Percentiles rank a stretch among this genome's conserved stretches.
These are phyloP conservation scores for Macaca nemestrina DNA, from an alignment of 2,113 vertebrate genomes.

Conservation along the genomic window DNA sequence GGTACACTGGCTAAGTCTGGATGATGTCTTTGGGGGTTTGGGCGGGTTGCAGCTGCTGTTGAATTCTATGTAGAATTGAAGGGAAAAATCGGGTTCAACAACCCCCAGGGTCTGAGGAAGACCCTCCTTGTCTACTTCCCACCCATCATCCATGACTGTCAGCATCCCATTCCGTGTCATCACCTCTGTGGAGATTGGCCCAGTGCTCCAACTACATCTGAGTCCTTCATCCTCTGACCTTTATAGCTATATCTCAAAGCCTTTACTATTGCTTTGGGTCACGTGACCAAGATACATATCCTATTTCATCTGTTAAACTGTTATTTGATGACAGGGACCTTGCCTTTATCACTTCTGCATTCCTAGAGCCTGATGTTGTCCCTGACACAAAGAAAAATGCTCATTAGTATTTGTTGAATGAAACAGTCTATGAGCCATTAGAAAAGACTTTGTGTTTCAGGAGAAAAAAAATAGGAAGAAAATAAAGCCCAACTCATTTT, in stretches of 20 bases:
- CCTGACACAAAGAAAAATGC: not conserved
- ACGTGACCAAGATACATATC: conserved; percentile 49
- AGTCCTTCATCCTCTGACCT: not conserved
- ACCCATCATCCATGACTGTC: not conserved
- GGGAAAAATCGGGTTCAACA: not conserved
- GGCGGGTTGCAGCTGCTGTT: not conserved
- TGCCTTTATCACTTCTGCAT: conserved; percentile 51
- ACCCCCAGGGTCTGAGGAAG: not conserved
- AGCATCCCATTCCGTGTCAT: not conserved
- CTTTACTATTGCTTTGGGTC: not conserved
- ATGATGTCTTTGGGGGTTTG: not conserved
- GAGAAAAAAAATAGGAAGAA: not conserved
- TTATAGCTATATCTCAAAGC: not conserved
- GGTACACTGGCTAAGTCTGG: not conserved
- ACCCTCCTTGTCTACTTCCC: not conserved
- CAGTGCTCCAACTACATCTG: not conserved
- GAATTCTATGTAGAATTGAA: not conserved
- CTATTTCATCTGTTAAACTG: not conserved
- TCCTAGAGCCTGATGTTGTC: conserved; percentile 27
- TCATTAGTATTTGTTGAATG: not conserved
- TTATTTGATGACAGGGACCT: not conserved
- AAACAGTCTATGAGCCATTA: not conserved
- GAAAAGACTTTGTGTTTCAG: not conserved
- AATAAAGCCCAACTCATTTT: not conserved
- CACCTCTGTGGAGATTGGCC: accelerated